Percentiles rank a stretch among this genome's conserved stretches.
These are phyloP conservation scores for Turnix velox DNA, from an alignment of 2,113 vertebrate species.

Conservation along the genomic window DNA sequence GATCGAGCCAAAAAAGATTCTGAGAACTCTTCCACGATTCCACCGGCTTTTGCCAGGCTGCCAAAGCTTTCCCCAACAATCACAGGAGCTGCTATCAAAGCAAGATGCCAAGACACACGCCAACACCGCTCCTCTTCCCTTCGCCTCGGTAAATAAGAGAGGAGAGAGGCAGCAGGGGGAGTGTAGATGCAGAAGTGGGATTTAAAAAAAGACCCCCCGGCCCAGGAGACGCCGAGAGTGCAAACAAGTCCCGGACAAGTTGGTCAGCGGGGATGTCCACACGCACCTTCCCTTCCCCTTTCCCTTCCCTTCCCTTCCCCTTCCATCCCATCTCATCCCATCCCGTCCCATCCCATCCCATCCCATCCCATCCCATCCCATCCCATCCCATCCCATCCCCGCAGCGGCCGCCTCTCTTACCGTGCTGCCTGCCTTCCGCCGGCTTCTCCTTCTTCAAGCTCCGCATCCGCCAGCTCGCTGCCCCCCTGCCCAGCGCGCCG, in stretches of 20 bases:
- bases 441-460: constrained; percentile 48
- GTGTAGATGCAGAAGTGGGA: not conserved
- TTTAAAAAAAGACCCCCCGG: too few relatives aligned
- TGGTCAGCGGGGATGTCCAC: not conserved
- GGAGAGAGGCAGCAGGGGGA: not conserved
- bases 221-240: not conserved
- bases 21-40: not conserved
- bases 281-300: too few relatives aligned
- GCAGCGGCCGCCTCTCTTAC: constrained; percentile 51
- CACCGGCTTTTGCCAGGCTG: not conserved
- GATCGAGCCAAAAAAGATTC: not conserved
- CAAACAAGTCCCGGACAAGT: not conserved
- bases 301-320: not conserved
- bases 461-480: constrained; percentile 60
- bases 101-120: not conserved
- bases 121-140: not conserved
- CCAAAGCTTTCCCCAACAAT: not conserved
- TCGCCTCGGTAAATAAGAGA: not conserved
- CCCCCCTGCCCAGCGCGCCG: constrained; percentile 40
- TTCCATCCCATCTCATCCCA: not conserved
- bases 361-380: not conserved
- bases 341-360: not conserved
- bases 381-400: not conserved
- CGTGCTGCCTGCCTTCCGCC: not conserved
- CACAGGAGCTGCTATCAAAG: not conserved